These are phyloP conservation scores for Agonum fuliginosum DNA, from an alignment of 2,888 invertebrate genomes.

Conservation along the genomic window DNA sequence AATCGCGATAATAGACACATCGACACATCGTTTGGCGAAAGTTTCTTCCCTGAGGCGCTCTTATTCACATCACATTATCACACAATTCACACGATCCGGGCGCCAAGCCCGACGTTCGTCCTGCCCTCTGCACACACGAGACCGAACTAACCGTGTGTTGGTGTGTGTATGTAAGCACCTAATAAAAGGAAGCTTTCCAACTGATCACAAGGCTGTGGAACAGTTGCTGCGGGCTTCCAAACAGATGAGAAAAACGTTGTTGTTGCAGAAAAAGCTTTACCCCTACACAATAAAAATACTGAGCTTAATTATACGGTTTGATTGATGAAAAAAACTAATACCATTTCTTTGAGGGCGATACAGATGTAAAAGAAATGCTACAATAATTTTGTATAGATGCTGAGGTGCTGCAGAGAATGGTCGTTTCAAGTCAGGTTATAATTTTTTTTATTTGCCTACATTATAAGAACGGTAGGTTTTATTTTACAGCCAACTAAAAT, in stretches of 20 bases:
- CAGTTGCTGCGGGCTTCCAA: conserved; percentile 1
- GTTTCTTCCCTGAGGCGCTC: neutral
- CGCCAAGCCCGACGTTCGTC: too few relatives aligned
- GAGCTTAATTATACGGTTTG: neutral
- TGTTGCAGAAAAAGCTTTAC: neutral
- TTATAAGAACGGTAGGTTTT: too few relatives aligned
- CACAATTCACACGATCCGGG: conserved; percentile 18
- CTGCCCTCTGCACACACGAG: neutral
- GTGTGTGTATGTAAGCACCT: conserved; percentile 24
- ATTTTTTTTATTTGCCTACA: too few relatives aligned
- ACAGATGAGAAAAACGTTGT: neutral
- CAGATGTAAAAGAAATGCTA: too few relatives aligned
- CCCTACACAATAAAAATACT: neutral
- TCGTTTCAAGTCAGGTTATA: too few relatives aligned
- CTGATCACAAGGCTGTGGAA: neutral
- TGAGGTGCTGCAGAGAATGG: too few relatives aligned
- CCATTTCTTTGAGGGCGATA: too few relatives aligned
- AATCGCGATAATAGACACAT: neutral
- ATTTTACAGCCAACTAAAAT: too few relatives aligned
- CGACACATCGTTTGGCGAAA: neutral
- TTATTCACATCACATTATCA: conserved; percentile 20
- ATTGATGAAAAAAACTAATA: neutral
- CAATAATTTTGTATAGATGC: too few relatives aligned
- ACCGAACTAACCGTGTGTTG: neutral
- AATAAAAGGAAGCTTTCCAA: conserved; percentile 37